Evolutionary conservation across 2,888 invertebrate genomes (phyloP).

Genomic region (Acrobasis suavella): DNA sequence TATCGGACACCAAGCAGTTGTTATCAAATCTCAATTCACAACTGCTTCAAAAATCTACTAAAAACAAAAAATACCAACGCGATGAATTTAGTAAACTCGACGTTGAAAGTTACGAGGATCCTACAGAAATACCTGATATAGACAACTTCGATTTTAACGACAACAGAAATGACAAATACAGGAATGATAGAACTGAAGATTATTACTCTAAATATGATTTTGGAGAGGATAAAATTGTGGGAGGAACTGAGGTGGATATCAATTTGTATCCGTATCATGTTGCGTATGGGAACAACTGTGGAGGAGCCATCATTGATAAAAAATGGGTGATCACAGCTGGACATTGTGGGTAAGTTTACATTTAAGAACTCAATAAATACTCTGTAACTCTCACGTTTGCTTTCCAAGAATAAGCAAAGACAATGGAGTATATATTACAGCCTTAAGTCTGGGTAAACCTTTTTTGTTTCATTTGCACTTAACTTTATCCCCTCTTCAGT

Average conservation of each 20-base stretch:
- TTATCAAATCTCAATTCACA: slow-evolving; percentile 20
- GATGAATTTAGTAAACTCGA: slow-evolving; percentile 47
- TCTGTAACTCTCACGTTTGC: too few relatives aligned
- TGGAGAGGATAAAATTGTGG: slow-evolving; percentile 69
- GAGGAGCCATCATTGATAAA: slow-evolving; percentile 67
- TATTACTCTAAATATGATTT: slow-evolving; percentile 37
- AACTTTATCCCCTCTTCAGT: too few relatives aligned
- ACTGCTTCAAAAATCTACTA: slow-evolving; percentile 10
- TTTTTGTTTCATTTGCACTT: too few relatives aligned
- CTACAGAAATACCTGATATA: slow-evolving; percentile 55
- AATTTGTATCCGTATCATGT: slow-evolving; percentile 73
- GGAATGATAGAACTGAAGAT: slow-evolving; percentile 12
- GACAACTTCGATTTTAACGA: slow-evolving; percentile 54
- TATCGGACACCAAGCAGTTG: slow-evolving; percentile 35
- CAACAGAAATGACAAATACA: slow-evolving; percentile 25
- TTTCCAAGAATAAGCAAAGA: too few relatives aligned
- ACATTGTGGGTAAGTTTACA: slow-evolving; percentile 70
- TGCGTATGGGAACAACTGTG: slow-evolving; percentile 70
- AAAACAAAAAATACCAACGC: slow-evolving; percentile 23
- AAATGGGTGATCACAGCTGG: slow-evolving; percentile 73
- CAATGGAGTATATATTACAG: too few relatives aligned
- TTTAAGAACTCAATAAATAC: not conserved
- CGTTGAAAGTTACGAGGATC: slow-evolving; percentile 59
- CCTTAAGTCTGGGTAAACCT: too few relatives aligned
- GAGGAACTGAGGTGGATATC: slow-evolving; percentile 67